These are phyloP conservation scores for Drosophila arawakana DNA, from an alignment of 1,140 invertebrate species.

Conservation along the genomic window DNA sequence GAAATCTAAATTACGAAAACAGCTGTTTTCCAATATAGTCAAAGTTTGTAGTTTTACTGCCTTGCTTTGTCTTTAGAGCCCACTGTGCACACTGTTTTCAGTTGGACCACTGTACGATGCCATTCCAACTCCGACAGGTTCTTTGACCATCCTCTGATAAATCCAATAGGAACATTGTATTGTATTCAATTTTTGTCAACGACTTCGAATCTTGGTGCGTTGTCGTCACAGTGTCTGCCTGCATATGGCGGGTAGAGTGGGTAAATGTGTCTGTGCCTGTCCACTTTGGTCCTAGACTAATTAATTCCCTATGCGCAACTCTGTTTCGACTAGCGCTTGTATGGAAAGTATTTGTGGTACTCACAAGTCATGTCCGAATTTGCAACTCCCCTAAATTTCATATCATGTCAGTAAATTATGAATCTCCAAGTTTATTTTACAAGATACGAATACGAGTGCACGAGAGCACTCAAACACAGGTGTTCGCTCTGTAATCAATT, in stretches of 20 bases:
- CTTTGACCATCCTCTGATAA: slow-evolving; percentile 39
- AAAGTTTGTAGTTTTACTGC: neutral
- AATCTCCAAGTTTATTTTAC: slow-evolving; percentile 13
- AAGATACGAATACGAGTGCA: slow-evolving; percentile 17
- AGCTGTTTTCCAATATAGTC: neutral
- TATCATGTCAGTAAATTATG: slow-evolving; percentile 26
- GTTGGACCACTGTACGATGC: slow-evolving; percentile 1
- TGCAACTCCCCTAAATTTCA: slow-evolving; percentile 13
- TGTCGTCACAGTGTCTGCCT: slow-evolving; percentile 72
- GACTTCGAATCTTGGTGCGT: slow-evolving; percentile 49
- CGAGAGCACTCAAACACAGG: slow-evolving; percentile 60
- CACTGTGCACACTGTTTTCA: slow-evolving; percentile 40
- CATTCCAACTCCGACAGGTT: slow-evolving; percentile 38
- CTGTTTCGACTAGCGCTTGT: slow-evolving; percentile 58
- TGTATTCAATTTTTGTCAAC: slow-evolving; percentile 81
- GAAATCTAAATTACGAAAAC: too few species aligned
- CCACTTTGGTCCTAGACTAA: slow-evolving; percentile 51
- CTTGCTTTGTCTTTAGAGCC: slow-evolving; percentile 1
- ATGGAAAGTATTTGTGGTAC: slow-evolving; percentile 35
- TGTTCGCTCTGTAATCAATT: slow-evolving; percentile 77
- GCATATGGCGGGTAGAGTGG: slow-evolving; percentile 8
- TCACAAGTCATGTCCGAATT: slow-evolving; percentile 20
- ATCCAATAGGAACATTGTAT: slow-evolving; percentile 41
- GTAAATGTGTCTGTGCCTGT: slow-evolving; percentile 23
- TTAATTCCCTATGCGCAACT: slow-evolving; percentile 81